Conservation (phyloP, 2,113 vertebrate species). For the Xyrauchen texanus region DNA sequence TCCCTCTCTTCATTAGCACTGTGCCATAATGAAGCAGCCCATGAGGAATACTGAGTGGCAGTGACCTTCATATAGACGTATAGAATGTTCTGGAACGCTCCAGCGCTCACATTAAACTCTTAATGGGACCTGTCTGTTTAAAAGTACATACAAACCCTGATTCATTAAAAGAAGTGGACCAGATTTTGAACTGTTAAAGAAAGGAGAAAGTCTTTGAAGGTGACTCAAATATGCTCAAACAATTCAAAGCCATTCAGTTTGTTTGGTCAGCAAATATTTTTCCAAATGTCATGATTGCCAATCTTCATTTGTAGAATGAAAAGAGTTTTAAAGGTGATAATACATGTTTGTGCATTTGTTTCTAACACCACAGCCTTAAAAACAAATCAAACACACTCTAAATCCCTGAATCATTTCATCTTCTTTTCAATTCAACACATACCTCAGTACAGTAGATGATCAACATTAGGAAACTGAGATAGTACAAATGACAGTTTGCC, state of each 20-base stretch:
- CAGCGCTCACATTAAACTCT: background rate
- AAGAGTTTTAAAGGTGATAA: no score
- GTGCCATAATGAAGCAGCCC: background rate
- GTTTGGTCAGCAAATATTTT: background rate
- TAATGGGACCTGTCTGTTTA: background rate
- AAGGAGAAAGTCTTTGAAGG: constrained; percentile 2
- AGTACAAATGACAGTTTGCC: no score
- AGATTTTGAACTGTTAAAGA: constrained; percentile 12
- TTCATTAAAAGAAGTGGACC: constrained; percentile 20
- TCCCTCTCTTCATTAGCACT: constrained; percentile 15
- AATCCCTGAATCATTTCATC: no score
- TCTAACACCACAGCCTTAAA: no score
- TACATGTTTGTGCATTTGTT: no score
- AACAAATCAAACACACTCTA: no score
- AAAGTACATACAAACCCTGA: background rate
- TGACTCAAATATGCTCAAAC: constrained; percentile 3
- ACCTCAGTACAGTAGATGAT: no score
- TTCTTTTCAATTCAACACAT: no score
- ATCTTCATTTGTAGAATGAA: no score
- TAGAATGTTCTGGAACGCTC: background rate
- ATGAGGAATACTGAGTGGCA: background rate
- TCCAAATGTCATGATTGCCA: background rate
- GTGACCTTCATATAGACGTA: background rate
- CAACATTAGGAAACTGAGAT: no score
- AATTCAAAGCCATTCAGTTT: background rate